Evolutionary conservation across 2,113 vertebrate genomes (phyloP).

Genomic region (Baryphthengus martii): DNA sequence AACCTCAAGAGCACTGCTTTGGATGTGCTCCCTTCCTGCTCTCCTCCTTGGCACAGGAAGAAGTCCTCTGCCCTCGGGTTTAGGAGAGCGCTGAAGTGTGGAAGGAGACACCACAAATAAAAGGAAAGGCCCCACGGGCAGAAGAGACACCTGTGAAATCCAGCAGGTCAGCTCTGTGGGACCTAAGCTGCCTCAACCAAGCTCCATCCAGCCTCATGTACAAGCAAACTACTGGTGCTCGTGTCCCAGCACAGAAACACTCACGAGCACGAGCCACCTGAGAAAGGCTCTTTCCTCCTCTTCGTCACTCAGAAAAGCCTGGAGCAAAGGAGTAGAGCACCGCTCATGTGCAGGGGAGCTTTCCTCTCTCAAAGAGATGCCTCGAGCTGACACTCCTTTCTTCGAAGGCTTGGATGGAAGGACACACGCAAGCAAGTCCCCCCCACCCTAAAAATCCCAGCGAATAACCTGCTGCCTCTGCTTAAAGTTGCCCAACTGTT

Average conservation of each 20-base stretch:
- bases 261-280: rapidly evolving
- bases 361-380: neutral
- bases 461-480: rapidly evolving
- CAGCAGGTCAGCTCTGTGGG: neutral
- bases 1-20: neutral
- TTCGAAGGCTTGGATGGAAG: neutral
- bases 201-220: rapidly evolving
- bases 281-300: neutral
- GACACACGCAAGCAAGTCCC: neutral
- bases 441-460: neutral
- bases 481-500: neutral
- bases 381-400: neutral
- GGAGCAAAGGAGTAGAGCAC: neutral
- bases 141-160: rapidly evolving
- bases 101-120: neutral
- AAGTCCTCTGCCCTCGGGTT: rapidly evolving
- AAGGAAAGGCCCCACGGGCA: neutral
- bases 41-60: neutral
- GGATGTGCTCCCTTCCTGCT: neutral
- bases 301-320: neutral
- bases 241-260: rapidly evolving
- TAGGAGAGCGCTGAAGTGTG: rapidly evolving
- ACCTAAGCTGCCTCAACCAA: neutral
- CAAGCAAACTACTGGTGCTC: neutral
- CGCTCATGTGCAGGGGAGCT: neutral